A percentile compares a stretch with the other conserved stretches of the same genome.
phyloP scores from a whole-genome alignment of 92 coral and sea anemone species.

The Ricordea florida region DNA sequence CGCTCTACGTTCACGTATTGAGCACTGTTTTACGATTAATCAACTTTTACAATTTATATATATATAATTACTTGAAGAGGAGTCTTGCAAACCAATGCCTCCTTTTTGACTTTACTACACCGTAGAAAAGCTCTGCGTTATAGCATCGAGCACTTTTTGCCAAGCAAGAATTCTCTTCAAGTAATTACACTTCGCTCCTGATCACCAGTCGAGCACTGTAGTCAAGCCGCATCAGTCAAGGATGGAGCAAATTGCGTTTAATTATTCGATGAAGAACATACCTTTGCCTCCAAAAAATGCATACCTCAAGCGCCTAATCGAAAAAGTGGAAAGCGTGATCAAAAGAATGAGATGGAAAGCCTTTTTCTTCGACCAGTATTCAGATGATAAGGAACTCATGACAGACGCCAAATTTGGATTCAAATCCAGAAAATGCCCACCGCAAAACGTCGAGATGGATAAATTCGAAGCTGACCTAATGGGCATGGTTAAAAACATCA shows the following conservation, averaged over 20 bases:
- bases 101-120: too few relatives aligned
- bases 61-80: too few relatives aligned
- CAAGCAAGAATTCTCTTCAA: too few relatives aligned
- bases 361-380: background rate
- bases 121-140: too few relatives aligned
- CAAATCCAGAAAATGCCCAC: background rate
- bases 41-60: too few relatives aligned
- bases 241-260: background rate
- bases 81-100: too few relatives aligned
- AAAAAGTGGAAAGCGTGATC: background rate
- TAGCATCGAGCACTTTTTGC: too few relatives aligned
- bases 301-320: background rate
- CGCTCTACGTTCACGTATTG: too few relatives aligned
- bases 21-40: too few relatives aligned
- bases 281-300: background rate
- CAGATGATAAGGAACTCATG: background rate
- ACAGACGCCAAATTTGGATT: background rate
- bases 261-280: background rate
- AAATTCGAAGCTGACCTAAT: slow-evolving; percentile 2
- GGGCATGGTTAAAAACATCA: slow-evolving; percentile 3
- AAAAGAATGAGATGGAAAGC: background rate
- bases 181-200: too few relatives aligned
- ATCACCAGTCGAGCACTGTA: too few relatives aligned
- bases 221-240: too few relatives aligned
- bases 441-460: background rate